phyloP scores from a whole-genome alignment of 2,113 vertebrate genomes.

The Dryoscopus gambensis region DNA sequence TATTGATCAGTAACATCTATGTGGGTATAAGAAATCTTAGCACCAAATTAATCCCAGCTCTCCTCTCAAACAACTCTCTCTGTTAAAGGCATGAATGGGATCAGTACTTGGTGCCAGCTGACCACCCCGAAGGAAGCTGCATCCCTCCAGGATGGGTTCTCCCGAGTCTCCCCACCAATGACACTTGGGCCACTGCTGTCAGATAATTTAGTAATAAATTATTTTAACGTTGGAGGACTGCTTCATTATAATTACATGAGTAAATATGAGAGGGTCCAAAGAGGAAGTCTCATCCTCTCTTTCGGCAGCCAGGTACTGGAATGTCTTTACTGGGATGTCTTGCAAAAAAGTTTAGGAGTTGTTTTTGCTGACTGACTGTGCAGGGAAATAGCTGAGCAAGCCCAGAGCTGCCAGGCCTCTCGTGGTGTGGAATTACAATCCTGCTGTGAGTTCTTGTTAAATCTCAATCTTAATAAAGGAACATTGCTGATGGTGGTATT shows the following conservation, averaged over 20 bases:
- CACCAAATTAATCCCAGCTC: neutral
- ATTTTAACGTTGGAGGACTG: neutral
- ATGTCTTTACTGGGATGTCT: neutral
- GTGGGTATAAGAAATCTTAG: neutral
- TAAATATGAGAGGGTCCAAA: neutral
- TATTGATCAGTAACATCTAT: accelerated
- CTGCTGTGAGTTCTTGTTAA: neutral
- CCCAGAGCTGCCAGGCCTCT: neutral
- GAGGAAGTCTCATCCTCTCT: neutral
- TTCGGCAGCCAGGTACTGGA: neutral
- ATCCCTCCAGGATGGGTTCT: constrained; percentile 89
- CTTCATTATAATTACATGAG: accelerated
- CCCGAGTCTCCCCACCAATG: constrained; percentile 79
- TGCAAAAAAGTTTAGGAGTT: neutral
- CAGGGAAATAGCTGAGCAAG: neutral
- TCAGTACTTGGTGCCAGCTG: constrained; percentile 80
- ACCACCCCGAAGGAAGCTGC: constrained; percentile 82
- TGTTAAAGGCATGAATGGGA: constrained; percentile 90
- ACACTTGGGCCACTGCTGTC: constrained; percentile 84
- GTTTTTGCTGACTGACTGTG: neutral
- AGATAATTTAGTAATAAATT: constrained; percentile 15
- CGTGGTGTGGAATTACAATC: neutral
- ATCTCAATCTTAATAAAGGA: neutral
- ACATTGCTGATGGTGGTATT: neutral
- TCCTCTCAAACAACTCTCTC: constrained; percentile 33